Evolutionary conservation across 2,113 vertebrate genomes (phyloP).

Genomic region (Notarius lentiginosus): DNA sequence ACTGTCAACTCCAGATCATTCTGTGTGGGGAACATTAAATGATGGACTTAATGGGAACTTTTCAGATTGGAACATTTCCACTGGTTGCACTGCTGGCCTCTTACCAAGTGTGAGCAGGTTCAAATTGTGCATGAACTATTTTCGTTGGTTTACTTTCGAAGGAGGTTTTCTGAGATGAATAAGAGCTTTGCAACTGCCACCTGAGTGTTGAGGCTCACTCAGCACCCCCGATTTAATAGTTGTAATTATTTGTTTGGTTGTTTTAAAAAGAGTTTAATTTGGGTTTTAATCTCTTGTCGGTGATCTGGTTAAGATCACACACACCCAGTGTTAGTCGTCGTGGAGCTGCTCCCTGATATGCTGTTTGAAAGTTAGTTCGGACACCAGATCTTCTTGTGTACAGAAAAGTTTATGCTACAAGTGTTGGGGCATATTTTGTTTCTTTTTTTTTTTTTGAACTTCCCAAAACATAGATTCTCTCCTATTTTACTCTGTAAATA

Average conservation of each 20-base stretch:
- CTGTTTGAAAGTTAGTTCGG: slow-evolving; percentile 59
- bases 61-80: slow-evolving; percentile 6
- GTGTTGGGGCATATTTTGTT: slow-evolving; percentile 55
- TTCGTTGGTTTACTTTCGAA: slow-evolving; percentile 1
- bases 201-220: slow-evolving; percentile 48
- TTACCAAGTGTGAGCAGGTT: not conserved
- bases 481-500: slow-evolving; percentile 73
- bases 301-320: slow-evolving; percentile 56
- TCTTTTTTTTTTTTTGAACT: slow-evolving; percentile 44
- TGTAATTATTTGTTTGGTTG: slow-evolving; percentile 61
- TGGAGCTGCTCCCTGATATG: slow-evolving; percentile 5
- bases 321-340: slow-evolving; percentile 23
- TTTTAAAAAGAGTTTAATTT: slow-evolving; percentile 43
- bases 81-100: not conserved
- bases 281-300: slow-evolving; percentile 61
- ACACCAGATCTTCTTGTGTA: slow-evolving; percentile 59
- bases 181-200: slow-evolving; percentile 48
- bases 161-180: slow-evolving; percentile 28
- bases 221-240: slow-evolving; percentile 59
- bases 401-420: slow-evolving; percentile 65
- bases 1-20: slow-evolving; percentile 15
- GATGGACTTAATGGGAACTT: slow-evolving; percentile 18
- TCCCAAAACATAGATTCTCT: slow-evolving; percentile 63
- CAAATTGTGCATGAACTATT: slow-evolving; percentile 17
- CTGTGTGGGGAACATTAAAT: slow-evolving; percentile 18